These are phyloP conservation scores for Bubo scandiacus DNA, from an alignment of 2,113 vertebrate genomes.

Conservation along the genomic window DNA sequence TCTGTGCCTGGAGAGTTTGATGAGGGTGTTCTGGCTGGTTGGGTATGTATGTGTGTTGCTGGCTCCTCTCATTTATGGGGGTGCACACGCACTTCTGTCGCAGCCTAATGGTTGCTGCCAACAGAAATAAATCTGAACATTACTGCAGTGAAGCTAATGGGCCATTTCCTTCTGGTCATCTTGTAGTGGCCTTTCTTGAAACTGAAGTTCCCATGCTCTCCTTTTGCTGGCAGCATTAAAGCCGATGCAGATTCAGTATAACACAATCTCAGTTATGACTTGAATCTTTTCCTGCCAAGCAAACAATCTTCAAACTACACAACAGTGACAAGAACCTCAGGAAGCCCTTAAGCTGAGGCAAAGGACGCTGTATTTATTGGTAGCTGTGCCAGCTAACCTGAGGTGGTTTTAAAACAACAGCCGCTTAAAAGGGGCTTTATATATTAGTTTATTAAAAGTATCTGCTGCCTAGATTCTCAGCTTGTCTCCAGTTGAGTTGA, in stretches of 20 bases:
- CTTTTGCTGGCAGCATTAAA: background rate
- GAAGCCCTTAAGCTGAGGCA: background rate
- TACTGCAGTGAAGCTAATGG: background rate
- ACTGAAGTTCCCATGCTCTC: background rate
- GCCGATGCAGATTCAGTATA: background rate
- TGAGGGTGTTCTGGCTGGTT: background rate
- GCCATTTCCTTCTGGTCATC: background rate
- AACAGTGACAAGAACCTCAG: background rate
- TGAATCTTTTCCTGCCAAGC: background rate
- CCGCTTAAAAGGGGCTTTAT: background rate
- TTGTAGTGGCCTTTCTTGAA: background rate
- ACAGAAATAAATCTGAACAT: background rate
- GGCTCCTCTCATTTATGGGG: background rate
- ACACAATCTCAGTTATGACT: background rate
- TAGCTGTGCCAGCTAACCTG: background rate
- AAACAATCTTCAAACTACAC: background rate
- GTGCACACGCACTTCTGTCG: fast-evolving
- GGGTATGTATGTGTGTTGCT: background rate
- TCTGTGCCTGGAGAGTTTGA: background rate
- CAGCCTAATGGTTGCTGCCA: background rate
- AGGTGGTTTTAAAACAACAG: background rate
- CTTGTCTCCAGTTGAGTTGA: background rate
- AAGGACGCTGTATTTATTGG: background rate
- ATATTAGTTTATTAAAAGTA: background rate
- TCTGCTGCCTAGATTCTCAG: background rate